These are phyloP conservation scores for Sebastes itinus DNA, from an alignment of 2,797 vertebrate genomes.

Conservation along the genomic window DNA sequence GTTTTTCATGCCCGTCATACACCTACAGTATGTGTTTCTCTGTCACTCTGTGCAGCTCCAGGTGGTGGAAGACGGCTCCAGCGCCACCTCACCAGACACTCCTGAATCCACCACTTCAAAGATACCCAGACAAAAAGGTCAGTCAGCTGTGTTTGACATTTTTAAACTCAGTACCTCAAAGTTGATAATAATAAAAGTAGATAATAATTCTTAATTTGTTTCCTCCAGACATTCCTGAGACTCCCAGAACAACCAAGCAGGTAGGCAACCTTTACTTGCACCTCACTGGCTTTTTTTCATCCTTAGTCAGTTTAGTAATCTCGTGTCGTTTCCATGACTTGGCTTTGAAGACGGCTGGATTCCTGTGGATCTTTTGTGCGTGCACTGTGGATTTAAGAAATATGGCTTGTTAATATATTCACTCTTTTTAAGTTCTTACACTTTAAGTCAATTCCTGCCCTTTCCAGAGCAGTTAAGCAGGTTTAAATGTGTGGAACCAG, in stretches of 20 bases:
- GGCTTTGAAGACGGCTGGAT: neutral
- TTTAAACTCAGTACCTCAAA: neutral
- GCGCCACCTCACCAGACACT: conserved; percentile 92
- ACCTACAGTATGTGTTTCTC: neutral
- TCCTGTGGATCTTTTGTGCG: neutral
- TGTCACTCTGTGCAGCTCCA: conserved; percentile 86
- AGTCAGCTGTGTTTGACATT: neutral
- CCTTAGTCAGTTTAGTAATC: neutral
- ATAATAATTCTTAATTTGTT: neutral
- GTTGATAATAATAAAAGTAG: neutral
- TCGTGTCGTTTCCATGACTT: neutral
- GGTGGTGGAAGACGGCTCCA: conserved; percentile 91
- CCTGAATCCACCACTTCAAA: conserved; percentile 86
- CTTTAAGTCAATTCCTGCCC: neutral
- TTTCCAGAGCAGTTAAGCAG: neutral
- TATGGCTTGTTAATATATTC: neutral
- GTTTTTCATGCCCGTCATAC: too few relatives aligned
- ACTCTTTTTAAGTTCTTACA: neutral
- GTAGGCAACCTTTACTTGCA: conserved; percentile 73
- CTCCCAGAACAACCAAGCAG: conserved; percentile 88
- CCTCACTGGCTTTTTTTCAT: neutral
- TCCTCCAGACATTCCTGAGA: conserved; percentile 87
- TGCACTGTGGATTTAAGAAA: neutral
- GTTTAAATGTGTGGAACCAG: neutral
- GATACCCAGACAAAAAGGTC: conserved; percentile 88